Conservation (phyloP, 2,113 vertebrate genomes). For the Numida meleagris region DNA sequence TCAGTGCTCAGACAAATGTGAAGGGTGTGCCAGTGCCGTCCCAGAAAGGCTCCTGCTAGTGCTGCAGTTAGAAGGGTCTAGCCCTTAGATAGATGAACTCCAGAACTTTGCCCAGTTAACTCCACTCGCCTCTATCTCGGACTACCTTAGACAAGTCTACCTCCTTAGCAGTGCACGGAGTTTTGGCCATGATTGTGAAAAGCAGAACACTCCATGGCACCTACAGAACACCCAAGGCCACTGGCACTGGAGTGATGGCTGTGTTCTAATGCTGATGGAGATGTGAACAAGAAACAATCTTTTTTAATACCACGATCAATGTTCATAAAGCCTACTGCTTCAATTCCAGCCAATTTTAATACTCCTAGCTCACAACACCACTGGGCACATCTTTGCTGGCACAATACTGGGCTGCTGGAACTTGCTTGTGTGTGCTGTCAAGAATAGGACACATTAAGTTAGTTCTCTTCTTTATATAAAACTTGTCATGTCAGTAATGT, state of each 20-base stretch:
- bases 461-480: not conserved
- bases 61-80: not conserved
- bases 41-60: not conserved
- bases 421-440: not conserved
- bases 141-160: not conserved
- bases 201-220: not conserved
- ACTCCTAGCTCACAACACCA: not conserved
- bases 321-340: not conserved
- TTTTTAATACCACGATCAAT: not conserved
- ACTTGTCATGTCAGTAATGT: not conserved
- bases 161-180: not conserved
- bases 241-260: accelerated
- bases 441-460: not conserved
- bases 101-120: not conserved
- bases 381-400: not conserved
- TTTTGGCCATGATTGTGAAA: not conserved
- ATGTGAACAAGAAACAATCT: not conserved
- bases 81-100: not conserved
- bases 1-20: not conserved
- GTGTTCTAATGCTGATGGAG: not conserved
- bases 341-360: not conserved
- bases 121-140: not conserved
- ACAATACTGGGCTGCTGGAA: not conserved
- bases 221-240: accelerated
- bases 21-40: not conserved